phyloP scores from a whole-genome alignment of 2,113 vertebrate genomes.

The Xyrauchen texanus region DNA sequence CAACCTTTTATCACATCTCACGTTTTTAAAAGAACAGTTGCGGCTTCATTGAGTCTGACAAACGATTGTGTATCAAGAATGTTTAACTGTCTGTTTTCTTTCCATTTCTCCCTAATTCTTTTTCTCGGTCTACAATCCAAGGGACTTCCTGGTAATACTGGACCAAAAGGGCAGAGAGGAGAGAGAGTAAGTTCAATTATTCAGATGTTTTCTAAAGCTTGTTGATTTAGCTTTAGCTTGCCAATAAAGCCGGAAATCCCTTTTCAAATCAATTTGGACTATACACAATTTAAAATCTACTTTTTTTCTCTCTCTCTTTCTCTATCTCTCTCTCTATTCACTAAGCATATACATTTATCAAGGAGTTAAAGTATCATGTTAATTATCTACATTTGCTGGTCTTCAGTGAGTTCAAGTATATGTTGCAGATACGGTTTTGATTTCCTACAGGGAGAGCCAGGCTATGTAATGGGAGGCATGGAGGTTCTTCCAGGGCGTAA shows the following conservation, averaged over 20 bases:
- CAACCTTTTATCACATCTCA: background rate
- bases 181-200: constrained; percentile 79
- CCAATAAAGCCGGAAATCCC: too few species aligned
- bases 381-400: background rate
- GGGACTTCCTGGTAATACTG: constrained; percentile 79
- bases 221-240: background rate
- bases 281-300: too few species aligned
- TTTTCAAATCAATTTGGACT: too few species aligned
- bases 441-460: constrained; percentile 81
- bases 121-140: constrained; percentile 54
- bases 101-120: background rate
- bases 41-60: background rate
- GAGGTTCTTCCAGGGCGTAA: constrained; percentile 80
- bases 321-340: too few species aligned
- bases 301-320: too few species aligned
- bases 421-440: background rate
- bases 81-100: background rate
- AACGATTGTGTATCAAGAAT: background rate
- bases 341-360: too few species aligned
- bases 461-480: constrained; percentile 80
- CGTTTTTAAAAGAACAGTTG: background rate
- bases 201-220: background rate
- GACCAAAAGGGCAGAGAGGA: constrained; percentile 83
- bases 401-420: background rate
- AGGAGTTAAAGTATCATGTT: background rate